phyloP scores from a whole-genome alignment of 2,888 invertebrate species.

The Hecatera dysodea region DNA sequence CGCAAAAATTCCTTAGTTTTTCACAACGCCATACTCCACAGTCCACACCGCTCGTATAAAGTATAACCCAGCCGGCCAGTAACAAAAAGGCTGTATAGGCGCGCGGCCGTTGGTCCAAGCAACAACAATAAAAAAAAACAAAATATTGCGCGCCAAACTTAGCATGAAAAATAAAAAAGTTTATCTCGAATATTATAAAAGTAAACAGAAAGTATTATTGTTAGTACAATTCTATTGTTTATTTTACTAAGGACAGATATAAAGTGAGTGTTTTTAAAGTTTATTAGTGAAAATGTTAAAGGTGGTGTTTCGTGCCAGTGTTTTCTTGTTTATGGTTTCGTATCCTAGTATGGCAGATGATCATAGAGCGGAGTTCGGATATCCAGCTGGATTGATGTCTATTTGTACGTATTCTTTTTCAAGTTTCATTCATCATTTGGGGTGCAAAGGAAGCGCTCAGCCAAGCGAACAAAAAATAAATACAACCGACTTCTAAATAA shows the following conservation, averaged over 20 bases:
- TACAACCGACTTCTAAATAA: too few relatives aligned
- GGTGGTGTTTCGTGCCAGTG: slow-evolving; percentile 53
- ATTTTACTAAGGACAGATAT: slow-evolving; percentile 2
- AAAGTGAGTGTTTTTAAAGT: neutral
- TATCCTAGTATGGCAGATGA: slow-evolving; percentile 61
- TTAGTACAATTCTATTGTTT: slow-evolving; percentile 6
- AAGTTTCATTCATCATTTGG: neutral
- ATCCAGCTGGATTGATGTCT: slow-evolving; percentile 84
- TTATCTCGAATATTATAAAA: slow-evolving; percentile 27
- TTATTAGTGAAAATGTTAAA: slow-evolving; percentile 55
- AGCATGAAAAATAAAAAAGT: slow-evolving; percentile 42
- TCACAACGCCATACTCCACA: slow-evolving; percentile 48
- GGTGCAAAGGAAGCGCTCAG: neutral
- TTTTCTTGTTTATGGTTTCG: slow-evolving; percentile 49
- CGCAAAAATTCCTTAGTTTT: slow-evolving; percentile 56
- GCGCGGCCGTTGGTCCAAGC: slow-evolving; percentile 61
- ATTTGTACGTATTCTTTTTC: slow-evolving; percentile 79
- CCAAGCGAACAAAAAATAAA: too few relatives aligned
- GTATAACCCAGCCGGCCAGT: slow-evolving; percentile 59
- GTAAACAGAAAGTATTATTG: slow-evolving; percentile 40
- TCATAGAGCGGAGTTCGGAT: slow-evolving; percentile 77
- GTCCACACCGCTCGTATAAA: slow-evolving; percentile 32
- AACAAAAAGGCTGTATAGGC: slow-evolving; percentile 53
- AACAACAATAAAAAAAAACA: slow-evolving; percentile 38
- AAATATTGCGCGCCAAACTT: slow-evolving; percentile 55